These are phyloP conservation scores for Euthynnus affinis DNA, from an alignment of 2,797 vertebrate species.

Conservation along the genomic window DNA sequence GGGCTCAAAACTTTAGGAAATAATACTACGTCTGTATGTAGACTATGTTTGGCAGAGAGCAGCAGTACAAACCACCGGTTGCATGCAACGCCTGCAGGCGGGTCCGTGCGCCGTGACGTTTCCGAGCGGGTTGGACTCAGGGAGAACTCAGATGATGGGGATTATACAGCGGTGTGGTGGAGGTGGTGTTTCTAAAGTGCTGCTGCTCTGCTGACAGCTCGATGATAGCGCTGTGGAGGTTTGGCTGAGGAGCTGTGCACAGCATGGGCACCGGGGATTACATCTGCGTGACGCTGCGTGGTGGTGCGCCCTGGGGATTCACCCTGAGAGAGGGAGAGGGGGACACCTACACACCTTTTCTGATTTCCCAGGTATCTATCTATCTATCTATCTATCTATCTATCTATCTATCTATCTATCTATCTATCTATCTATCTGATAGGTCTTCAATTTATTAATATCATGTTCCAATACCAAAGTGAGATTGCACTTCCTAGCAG, in stretches of 20 bases:
- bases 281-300: constrained; percentile 93
- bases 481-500: too few relatives aligned
- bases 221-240: constrained; percentile 57
- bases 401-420: constrained; percentile 69
- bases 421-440: neutral
- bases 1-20: neutral
- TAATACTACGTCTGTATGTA: neutral
- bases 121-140: constrained; percentile 76
- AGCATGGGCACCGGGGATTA: constrained; percentile 95
- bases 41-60: neutral
- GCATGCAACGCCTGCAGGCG: constrained; percentile 65
- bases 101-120: constrained; percentile 78
- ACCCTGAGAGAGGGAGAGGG: constrained; percentile 88
- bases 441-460: neutral
- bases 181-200: constrained; percentile 53
- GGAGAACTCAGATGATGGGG: constrained; percentile 73
- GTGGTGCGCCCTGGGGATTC: constrained; percentile 97
- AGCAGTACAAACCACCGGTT: constrained; percentile 44
- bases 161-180: constrained; percentile 60
- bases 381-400: neutral
- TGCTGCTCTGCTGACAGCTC: constrained; percentile 64
- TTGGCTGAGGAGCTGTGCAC: constrained; percentile 65
- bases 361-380: constrained; percentile 91
- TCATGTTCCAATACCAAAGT: neutral
- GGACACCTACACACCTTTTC: constrained; percentile 88